Conservation (phyloP, 2,113 vertebrate species). For the Paedocypris sp. region DNA sequence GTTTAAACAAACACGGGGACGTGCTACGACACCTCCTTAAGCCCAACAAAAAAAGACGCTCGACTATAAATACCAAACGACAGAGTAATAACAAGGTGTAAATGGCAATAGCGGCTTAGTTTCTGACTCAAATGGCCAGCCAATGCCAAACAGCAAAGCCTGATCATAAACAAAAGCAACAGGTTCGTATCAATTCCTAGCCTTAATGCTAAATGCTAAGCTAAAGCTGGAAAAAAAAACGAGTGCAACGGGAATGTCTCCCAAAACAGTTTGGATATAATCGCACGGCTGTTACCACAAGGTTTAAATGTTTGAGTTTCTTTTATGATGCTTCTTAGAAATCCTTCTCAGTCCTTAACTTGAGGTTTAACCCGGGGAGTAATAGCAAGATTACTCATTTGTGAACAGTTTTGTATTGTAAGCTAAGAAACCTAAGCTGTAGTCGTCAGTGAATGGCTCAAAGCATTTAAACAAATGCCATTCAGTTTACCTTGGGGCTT, state of each 20-base stretch:
- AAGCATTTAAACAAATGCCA: slow-evolving; percentile 13
- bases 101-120: slow-evolving; percentile 8
- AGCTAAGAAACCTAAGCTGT: slow-evolving; percentile 19
- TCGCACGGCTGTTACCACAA: too few species aligned
- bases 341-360: slow-evolving; percentile 2
- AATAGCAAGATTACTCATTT: slow-evolving; percentile 20
- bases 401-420: slow-evolving; percentile 19
- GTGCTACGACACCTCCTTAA: slow-evolving; percentile 12
- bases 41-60: neutral
- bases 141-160: slow-evolving; percentile 10
- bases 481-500: slow-evolving; percentile 21
- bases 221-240: too few species aligned
- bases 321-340: slow-evolving; percentile 16
- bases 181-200: neutral
- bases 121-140: slow-evolving; percentile 10
- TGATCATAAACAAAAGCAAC: slow-evolving; percentile 17
- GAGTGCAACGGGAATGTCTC: too few species aligned
- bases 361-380: slow-evolving; percentile 18
- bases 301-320: neutral
- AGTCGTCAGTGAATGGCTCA: slow-evolving; percentile 21
- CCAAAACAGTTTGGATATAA: too few species aligned
- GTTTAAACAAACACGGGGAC: slow-evolving; percentile 44
- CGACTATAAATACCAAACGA: slow-evolving; percentile 35
- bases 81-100: slow-evolving; percentile 35
- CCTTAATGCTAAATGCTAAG: too few species aligned